Evolutionary conservation across 1,140 invertebrate genomes (phyloP).

Genomic region (Leptinotarsa undecemlineata): DNA sequence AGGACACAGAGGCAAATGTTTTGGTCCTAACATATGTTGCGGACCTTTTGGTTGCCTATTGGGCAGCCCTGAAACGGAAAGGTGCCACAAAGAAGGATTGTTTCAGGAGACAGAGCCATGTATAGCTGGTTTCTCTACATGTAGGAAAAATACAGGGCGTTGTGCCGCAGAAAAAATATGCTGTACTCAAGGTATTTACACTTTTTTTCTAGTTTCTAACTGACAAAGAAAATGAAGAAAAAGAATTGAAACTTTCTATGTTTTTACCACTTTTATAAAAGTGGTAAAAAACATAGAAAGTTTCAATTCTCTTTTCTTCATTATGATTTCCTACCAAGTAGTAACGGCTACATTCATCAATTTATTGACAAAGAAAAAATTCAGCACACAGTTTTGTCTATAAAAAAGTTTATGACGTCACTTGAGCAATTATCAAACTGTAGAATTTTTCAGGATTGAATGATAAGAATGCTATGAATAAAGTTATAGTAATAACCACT

Average conservation of each 20-base stretch:
- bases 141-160: slow-evolving; percentile 58
- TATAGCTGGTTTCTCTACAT: slow-evolving; percentile 58
- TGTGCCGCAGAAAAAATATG: slow-evolving; percentile 60
- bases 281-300: too few species aligned
- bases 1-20: slow-evolving; percentile 58
- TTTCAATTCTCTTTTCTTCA: too few species aligned
- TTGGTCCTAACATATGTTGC: slow-evolving; percentile 61
- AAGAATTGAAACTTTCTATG: too few species aligned
- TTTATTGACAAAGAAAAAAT: neutral
- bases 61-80: slow-evolving; percentile 57
- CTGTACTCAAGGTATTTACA: slow-evolving; percentile 58
- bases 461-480: too few species aligned
- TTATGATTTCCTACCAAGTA: too few species aligned
- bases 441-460: too few species aligned
- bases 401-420: too few species aligned
- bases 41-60: slow-evolving; percentile 60
- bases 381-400: too few species aligned
- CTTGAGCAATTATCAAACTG: too few species aligned
- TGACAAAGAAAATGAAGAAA: neutral
- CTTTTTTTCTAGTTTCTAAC: neutral
- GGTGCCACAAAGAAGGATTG: slow-evolving; percentile 54
- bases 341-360: too few species aligned
- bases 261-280: too few species aligned
- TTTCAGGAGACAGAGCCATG: slow-evolving; percentile 58
- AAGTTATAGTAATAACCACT: too few species aligned